Evolutionary conservation across 1,140 invertebrate species (phyloP).

Genomic region (Pararge aegeria): DNA sequence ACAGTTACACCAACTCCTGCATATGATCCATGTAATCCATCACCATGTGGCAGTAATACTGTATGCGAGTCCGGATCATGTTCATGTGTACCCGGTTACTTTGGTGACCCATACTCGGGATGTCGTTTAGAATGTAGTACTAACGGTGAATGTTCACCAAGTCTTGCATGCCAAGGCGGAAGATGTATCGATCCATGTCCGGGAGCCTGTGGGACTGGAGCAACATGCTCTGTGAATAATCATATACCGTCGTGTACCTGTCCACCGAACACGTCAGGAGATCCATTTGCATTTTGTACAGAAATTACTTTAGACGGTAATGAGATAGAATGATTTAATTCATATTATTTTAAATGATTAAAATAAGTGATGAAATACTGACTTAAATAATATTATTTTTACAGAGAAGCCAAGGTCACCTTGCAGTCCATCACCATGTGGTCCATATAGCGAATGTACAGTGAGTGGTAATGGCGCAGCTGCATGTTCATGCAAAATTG

Average conservation of each 20-base stretch:
- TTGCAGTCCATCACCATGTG: constrained; percentile 88
- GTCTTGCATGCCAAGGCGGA: constrained; percentile 85
- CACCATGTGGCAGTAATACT: constrained; percentile 87
- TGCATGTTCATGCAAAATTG: constrained; percentile 84
- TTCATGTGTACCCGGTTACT: constrained; percentile 82
- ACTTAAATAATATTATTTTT: constrained; percentile 23
- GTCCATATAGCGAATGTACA: constrained; percentile 86
- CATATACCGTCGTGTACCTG: constrained; percentile 88
- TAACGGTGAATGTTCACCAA: constrained; percentile 83
- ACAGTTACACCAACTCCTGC: constrained; percentile 72
- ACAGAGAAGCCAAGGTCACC: constrained; percentile 75
- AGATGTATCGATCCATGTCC: constrained; percentile 89
- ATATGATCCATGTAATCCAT: constrained; percentile 84
- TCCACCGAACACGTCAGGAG: constrained; percentile 83
- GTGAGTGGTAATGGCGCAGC: constrained; percentile 83
- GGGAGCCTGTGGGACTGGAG: constrained; percentile 85
- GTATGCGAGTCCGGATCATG: constrained; percentile 83
- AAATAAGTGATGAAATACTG: too few species aligned
- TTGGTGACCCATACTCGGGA: constrained; percentile 84
- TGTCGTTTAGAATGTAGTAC: constrained; percentile 84
- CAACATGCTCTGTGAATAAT: constrained; percentile 85
- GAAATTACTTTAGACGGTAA: constrained; percentile 81
- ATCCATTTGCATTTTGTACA: constrained; percentile 85
- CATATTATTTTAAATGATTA: too few species aligned
- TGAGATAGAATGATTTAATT: too few species aligned